Evolutionary conservation across 2,888 invertebrate genomes (phyloP).

Genomic region (Nomada ruficornis): DNA sequence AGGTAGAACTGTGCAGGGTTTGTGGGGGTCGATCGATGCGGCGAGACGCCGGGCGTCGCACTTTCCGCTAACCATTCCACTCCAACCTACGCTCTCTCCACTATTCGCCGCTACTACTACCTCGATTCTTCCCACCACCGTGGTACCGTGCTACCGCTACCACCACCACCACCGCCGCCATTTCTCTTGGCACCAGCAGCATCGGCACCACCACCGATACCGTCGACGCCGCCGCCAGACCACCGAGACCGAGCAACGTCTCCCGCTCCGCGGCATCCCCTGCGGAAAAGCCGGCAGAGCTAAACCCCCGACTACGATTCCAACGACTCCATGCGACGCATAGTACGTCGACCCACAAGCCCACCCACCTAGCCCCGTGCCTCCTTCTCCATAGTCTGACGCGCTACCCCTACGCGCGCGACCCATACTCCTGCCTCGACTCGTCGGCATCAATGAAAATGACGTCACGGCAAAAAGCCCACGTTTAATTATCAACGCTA

Average conservation of each 20-base stretch:
- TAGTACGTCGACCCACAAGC: slow-evolving; percentile 76
- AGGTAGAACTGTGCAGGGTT: slow-evolving; percentile 48
- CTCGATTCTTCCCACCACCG: slow-evolving; percentile 26
- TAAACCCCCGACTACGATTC: slow-evolving; percentile 52
- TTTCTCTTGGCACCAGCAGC: neutral
- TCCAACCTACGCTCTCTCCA: slow-evolving; percentile 66
- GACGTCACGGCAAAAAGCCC: slow-evolving; percentile 85
- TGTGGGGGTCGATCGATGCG: slow-evolving; percentile 82
- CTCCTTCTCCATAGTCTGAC: slow-evolving; percentile 21
- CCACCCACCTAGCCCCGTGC: slow-evolving; percentile 52
- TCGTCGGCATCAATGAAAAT: slow-evolving; percentile 86
- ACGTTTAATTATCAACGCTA: slow-evolving; percentile 81
- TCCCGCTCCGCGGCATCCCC: slow-evolving; percentile 56
- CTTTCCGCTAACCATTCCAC: slow-evolving; percentile 78
- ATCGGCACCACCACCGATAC: too few species aligned
- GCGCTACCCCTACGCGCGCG: slow-evolving; percentile 70
- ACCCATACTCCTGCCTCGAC: slow-evolving; percentile 72
- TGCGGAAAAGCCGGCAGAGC: slow-evolving; percentile 69
- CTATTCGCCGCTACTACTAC: too few species aligned
- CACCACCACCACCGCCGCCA: neutral
- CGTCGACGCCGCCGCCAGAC: neutral
- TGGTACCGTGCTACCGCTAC: slow-evolving; percentile 17
- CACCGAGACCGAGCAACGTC: slow-evolving; percentile 36
- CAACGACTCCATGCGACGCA: slow-evolving; percentile 53
- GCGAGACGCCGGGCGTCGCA: slow-evolving; percentile 84